Evolutionary conservation across 2,888 invertebrate genomes (phyloP).

Genomic region (Microctonus hyperodae): DNA sequence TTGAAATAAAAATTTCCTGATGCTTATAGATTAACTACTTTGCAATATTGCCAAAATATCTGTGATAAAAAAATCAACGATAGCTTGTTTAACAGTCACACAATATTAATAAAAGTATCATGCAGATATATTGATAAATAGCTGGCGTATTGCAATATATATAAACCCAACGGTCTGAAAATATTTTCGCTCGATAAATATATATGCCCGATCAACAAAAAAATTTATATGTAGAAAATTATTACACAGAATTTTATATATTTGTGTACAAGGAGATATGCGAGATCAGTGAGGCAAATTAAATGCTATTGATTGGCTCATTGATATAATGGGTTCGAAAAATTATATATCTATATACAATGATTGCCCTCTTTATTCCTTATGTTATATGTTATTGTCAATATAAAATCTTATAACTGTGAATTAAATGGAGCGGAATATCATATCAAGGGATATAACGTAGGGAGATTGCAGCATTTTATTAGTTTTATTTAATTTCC

Average conservation of each 20-base stretch:
- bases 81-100: not conserved
- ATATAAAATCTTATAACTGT: conserved; percentile 14
- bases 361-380: not conserved
- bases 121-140: not conserved
- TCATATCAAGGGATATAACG: no score
- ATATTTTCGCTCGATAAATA: not conserved
- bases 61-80: not conserved
- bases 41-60: no score
- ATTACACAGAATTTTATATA: no score
- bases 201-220: not conserved
- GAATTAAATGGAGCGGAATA: conserved; percentile 29
- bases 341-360: not conserved
- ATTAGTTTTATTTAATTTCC: no score
- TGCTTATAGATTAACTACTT: no score
- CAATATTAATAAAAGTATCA: not conserved
- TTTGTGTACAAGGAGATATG: not conserved
- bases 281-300: conserved; percentile 8
- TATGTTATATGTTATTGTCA: conserved; percentile 14
- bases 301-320: not conserved
- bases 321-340: not conserved
- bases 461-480: no score
- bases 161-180: not conserved
- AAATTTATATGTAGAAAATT: not conserved
- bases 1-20: no score
- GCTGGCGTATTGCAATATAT: not conserved